phyloP scores from a whole-genome alignment of 2,888 invertebrate genomes.

The Hypena proboscidalis region DNA sequence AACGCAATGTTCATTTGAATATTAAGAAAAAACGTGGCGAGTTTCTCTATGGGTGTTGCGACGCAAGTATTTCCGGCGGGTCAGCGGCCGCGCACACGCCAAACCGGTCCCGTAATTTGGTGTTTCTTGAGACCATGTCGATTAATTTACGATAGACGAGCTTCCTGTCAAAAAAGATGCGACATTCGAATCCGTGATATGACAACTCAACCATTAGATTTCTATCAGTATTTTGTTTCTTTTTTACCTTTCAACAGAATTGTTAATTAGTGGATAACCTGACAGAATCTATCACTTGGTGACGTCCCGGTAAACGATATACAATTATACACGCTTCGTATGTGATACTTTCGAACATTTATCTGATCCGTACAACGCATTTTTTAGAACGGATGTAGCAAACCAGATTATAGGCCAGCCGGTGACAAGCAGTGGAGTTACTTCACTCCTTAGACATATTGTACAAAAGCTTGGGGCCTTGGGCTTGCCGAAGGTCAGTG shows the following conservation, averaged over 20 bases:
- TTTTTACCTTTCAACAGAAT: constrained; percentile 50
- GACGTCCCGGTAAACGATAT: constrained; percentile 14
- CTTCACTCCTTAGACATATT: too few species aligned
- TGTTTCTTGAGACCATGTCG: constrained; percentile 65
- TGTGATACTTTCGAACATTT: constrained; percentile 4
- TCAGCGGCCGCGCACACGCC: constrained; percentile 71
- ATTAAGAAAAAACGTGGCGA: constrained; percentile 51
- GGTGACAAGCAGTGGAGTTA: too few species aligned
- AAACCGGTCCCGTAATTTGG: constrained; percentile 73
- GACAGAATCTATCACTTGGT: constrained; percentile 23
- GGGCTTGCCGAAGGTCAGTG: too few species aligned
- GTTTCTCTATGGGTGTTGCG: constrained; percentile 54
- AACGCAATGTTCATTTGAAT: constrained; percentile 45
- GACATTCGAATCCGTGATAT: constrained; percentile 54
- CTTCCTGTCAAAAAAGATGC: constrained; percentile 71
- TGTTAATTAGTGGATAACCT: constrained; percentile 51
- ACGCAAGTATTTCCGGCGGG: constrained; percentile 58
- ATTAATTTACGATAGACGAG: constrained; percentile 73
- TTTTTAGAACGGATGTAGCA: too few species aligned
- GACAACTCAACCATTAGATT: constrained; percentile 54
- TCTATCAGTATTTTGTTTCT: constrained; percentile 47
- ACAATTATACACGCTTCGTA: constrained; percentile 8
- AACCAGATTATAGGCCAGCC: too few species aligned
- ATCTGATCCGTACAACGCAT: constrained; percentile 9
- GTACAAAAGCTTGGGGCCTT: too few species aligned